A percentile compares a stretch with the other conserved stretches of the same genome.
Conservation (phyloP, 2,113 vertebrate species). For the Pelobates fuscus region DNA sequence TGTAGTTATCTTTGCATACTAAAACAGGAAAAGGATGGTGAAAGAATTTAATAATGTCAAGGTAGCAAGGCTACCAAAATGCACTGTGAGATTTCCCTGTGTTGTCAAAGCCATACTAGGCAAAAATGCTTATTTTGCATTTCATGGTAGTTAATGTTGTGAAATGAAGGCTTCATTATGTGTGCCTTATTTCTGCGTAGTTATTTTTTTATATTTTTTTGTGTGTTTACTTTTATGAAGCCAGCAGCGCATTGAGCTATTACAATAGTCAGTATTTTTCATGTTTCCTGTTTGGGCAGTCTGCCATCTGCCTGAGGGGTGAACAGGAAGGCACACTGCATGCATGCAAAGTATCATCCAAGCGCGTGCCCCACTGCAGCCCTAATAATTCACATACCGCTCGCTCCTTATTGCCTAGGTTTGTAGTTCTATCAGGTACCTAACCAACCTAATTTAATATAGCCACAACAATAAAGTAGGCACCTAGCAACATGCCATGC, state of each 20-base stretch:
- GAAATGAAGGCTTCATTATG: background rate
- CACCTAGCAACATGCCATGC: no score
- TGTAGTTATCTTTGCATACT: background rate
- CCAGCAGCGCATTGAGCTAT: background rate
- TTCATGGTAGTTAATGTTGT: no score
- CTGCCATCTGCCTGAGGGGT: constrained; percentile 34
- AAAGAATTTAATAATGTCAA: no score
- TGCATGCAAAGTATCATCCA: constrained; percentile 34
- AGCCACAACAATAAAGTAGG: no score
- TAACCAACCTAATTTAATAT: no score
- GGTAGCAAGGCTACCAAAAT: no score
- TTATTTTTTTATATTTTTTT: no score
- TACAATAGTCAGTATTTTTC: background rate
- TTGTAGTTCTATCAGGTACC: background rate
- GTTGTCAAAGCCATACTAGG: no score
- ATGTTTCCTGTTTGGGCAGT: constrained; percentile 21
- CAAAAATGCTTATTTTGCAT: no score
- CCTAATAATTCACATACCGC: constrained; percentile 35
- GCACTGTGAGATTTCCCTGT: no score
- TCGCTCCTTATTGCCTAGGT: background rate
- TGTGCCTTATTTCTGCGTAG: no score
- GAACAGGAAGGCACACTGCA: constrained; percentile 11
- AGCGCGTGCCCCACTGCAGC: constrained; percentile 24
- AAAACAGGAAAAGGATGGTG: no score
- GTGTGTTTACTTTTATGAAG: background rate